phyloP scores from a whole-genome alignment of 2,888 invertebrate species.

The Andrena chrysosceles region DNA sequence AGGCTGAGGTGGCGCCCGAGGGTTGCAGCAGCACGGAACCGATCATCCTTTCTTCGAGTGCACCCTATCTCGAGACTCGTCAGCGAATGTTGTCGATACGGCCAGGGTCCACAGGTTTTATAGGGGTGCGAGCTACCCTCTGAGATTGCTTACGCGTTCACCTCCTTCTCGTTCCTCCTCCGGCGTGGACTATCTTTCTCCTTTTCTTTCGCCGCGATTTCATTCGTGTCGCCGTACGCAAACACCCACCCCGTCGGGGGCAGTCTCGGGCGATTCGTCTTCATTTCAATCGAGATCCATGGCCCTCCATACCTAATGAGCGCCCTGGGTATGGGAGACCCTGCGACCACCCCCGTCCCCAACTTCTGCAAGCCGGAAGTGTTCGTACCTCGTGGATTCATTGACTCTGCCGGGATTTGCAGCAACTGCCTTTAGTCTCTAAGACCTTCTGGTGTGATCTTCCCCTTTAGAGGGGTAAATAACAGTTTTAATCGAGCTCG shows the following conservation, averaged over 20 bases:
- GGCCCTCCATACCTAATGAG: conserved; percentile 82
- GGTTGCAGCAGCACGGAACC: conserved; percentile 30
- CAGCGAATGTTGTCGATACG: conserved; percentile 53
- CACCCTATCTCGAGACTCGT: conserved; percentile 39
- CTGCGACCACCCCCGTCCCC: not conserved
- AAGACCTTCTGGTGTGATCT: not conserved
- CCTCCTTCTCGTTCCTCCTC: not conserved
- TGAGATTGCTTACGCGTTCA: conserved; percentile 11
- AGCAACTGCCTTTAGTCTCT: not conserved
- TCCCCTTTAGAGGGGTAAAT: not conserved
- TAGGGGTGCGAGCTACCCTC: conserved; percentile 53
- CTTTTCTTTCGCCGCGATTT: conserved; percentile 32
- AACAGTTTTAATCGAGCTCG: too few species aligned
- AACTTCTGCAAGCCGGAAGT: not conserved
- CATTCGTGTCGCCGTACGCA: conserved; percentile 22
- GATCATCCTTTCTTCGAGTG: conserved; percentile 54
- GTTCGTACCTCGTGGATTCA: conserved; percentile 4
- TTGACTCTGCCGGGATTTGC: conserved; percentile 30
- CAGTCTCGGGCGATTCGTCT: conserved; percentile 81
- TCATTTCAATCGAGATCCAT: conserved; percentile 79
- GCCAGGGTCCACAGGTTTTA: conserved; percentile 59
- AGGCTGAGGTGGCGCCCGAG: conserved; percentile 24
- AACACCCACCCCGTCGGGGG: conserved; percentile 55
- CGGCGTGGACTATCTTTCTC: conserved; percentile 34
- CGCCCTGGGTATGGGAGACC: conserved; percentile 46